Base-by-base conservation (phyloP, 2,113 vertebrate species). In the Salvelinus sp. region DNA sequence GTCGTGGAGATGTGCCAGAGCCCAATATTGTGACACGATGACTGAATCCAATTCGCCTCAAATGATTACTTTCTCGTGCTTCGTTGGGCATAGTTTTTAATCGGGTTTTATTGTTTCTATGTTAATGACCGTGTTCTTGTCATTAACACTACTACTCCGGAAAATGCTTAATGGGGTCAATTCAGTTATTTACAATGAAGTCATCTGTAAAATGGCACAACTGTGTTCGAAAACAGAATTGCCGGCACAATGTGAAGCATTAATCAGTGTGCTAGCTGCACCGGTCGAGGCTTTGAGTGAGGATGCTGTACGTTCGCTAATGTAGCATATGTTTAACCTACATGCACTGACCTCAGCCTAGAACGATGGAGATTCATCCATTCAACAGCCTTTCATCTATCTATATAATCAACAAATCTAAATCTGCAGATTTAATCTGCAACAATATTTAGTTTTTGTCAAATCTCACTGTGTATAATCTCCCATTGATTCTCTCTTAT, bases 141-240 rank as follows among this genome's bases (percentile, higher is more conserved):
- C 38, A 20, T 68, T 70, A 10, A 72, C 80, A 28, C 54, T 5
- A 62, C 76, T 38, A 60, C 68, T 81, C 69, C 54, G 23, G 78
- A 69, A 60, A 78, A 84, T 74, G 69, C 74, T 78, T 82, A 86
- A 88, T 82, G 80, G 83, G 78, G 38, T 44, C 38, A 44, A 44
- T 44, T 44, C 9, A 44, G 38, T 44, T 70, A 87, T 78, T 78
- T 74, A 82, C 76, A 79, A 78, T 73, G 64, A 78, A 71, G 76
- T 68, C 63, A 79, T 81, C 72, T 76, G 74, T 69, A 77, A 83
- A 77, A 79, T 12, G 28, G 23, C 47, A 83, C 64, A 57, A 76
- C 72, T 69, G 71, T 68, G 57, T 84, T 78, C 69, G 16, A 60
- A 76, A 50, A 75, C 69, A 79, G 54, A 25, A 67, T 44, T 44